A percentile compares a stretch with the other conserved stretches of the same genome.
Evolutionary conservation across 2,113 vertebrate species (phyloP).

Genomic region (Hyperoodon ampullatus): DNA sequence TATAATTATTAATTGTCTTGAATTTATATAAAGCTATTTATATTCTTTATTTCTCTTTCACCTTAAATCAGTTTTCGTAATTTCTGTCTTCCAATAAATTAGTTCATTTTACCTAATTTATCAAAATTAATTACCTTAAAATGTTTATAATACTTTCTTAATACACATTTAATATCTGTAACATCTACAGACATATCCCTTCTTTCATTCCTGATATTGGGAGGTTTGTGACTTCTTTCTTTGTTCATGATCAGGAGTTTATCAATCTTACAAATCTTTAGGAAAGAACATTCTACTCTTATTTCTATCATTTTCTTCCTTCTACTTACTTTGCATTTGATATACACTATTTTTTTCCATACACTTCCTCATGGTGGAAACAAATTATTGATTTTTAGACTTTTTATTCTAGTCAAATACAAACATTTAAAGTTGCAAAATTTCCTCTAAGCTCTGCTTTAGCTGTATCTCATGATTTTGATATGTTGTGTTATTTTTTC

Average conservation of each 20-base stretch:
- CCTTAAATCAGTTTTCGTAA: not conserved
- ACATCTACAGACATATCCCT: not conserved
- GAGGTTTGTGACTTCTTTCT: not conserved
- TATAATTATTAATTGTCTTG: not conserved
- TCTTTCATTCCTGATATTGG: not conserved
- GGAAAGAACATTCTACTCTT: not conserved
- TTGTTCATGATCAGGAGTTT: not conserved
- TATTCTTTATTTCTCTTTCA: not conserved
- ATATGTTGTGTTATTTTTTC: not conserved
- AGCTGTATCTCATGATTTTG: not conserved
- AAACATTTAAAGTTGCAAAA: not conserved
- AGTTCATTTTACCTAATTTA: not conserved
- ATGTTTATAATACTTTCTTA: not conserved
- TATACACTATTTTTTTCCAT: not conserved
- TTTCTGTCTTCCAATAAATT: not conserved
- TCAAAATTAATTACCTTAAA: not conserved
- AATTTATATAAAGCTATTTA: not conserved
- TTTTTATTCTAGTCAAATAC: not conserved
- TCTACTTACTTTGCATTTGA: not conserved
- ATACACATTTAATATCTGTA: not conserved
- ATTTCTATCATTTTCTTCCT: not conserved
- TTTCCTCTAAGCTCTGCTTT: not conserved
- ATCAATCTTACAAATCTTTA: not conserved
- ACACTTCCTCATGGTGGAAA: not conserved
- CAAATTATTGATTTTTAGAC: not conserved